These are phyloP conservation scores for Dendrocopos noguchii DNA, from an alignment of 2,113 vertebrate species.

Conservation along the genomic window DNA sequence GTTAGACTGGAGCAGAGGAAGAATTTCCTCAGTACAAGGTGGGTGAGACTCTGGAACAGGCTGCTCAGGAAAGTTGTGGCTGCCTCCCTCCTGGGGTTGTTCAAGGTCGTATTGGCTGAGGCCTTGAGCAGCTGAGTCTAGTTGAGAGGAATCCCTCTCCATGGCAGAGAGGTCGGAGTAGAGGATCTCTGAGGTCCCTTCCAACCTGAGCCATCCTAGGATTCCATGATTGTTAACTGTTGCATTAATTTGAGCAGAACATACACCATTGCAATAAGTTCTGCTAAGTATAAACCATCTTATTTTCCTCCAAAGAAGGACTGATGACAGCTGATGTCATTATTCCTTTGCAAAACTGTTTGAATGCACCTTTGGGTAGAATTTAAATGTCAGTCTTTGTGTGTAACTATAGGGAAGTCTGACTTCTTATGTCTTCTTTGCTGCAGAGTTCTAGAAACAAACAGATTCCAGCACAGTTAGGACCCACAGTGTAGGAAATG, in stretches of 20 bases:
- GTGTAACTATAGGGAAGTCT: neutral
- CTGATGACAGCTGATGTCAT: neutral
- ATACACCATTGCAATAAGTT: neutral
- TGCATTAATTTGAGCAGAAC: neutral
- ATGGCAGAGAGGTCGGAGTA: no score
- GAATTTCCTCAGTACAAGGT: no score
- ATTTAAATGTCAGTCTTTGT: neutral
- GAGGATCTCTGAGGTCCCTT: no score
- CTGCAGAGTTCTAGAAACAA: neutral
- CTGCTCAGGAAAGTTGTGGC: no score
- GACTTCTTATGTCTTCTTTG: neutral
- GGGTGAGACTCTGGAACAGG: no score
- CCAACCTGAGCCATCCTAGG: no score
- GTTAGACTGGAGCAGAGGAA: no score
- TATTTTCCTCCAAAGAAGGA: neutral
- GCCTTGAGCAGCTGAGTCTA: no score
- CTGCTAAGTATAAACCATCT: neutral
- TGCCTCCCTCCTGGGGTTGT: no score
- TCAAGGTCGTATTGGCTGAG: no score
- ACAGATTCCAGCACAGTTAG: neutral
- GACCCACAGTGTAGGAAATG: neutral
- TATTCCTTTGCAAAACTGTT: neutral
- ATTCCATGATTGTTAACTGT: neutral
- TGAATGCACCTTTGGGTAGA: neutral
- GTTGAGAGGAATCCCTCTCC: no score